Evolutionary conservation across 2,888 invertebrate species (phyloP).

Genomic region (Resseliella maxima): DNA sequence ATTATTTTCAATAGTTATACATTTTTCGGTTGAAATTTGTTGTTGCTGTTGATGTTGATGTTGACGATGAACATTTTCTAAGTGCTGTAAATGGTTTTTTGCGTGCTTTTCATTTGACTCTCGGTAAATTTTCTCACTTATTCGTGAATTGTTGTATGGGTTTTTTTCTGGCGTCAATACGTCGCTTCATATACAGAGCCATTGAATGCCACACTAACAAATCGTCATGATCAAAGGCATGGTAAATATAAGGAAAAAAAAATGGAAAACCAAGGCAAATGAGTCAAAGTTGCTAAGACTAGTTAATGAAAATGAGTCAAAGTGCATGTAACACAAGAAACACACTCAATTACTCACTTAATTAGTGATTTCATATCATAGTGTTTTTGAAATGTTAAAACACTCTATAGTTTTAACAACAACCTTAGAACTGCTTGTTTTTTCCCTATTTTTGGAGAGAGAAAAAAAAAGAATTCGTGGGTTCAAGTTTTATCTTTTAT

Average conservation of each 20-base stretch:
- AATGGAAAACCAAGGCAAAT: not conserved
- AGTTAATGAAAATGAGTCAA: not conserved
- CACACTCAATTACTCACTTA: slow-evolving; percentile 49
- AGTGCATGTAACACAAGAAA: not conserved
- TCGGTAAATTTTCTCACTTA: not conserved
- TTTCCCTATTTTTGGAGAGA: not conserved
- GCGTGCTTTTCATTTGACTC: not conserved
- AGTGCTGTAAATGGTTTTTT: slow-evolving; percentile 49
- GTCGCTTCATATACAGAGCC: slow-evolving; percentile 2
- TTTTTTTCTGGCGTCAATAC: slow-evolving; percentile 34
- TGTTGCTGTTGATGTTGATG: not conserved
- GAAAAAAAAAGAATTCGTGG: not conserved
- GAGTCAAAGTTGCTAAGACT: not conserved
- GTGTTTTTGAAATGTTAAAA: slow-evolving; percentile 16
- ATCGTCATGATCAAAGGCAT: not conserved
- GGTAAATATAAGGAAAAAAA: not conserved
- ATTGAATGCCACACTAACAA: not conserved
- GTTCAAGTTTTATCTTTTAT: not conserved
- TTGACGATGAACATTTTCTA: not conserved
- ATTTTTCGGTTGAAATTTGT: not conserved
- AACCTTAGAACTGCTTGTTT: not conserved
- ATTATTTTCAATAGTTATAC: slow-evolving; percentile 52
- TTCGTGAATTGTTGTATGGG: not conserved
- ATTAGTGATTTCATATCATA: slow-evolving; percentile 32
- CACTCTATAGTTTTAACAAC: not conserved